phyloP scores from a whole-genome alignment of 1,140 invertebrate genomes.

The Akabosia matsudoensis region DNA sequence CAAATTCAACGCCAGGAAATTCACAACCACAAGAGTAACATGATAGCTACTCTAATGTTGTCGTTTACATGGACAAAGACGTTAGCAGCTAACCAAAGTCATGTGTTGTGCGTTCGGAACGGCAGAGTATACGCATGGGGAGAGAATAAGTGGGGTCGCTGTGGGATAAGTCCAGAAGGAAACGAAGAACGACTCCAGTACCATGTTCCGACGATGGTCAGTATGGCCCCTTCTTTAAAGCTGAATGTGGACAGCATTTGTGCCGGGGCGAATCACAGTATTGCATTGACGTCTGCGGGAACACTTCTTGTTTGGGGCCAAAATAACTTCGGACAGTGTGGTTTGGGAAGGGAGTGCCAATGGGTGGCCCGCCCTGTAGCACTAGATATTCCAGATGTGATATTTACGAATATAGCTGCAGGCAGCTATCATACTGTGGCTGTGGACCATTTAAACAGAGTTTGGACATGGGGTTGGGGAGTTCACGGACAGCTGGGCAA shows the following conservation, averaged over 20 bases:
- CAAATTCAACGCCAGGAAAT: slow-evolving; percentile 27
- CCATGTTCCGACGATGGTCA: slow-evolving; percentile 29
- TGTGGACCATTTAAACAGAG: slow-evolving; percentile 22
- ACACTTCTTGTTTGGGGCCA: slow-evolving; percentile 41
- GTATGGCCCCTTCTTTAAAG: slow-evolving; percentile 28
- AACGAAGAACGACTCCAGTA: not conserved
- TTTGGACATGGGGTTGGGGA: slow-evolving; percentile 46
- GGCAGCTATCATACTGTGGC: slow-evolving; percentile 34
- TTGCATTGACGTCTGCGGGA: slow-evolving; percentile 40
- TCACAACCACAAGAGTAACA: slow-evolving; percentile 27
- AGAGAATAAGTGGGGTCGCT: slow-evolving; percentile 38
- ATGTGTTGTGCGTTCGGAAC: slow-evolving; percentile 41
- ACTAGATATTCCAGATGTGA: slow-evolving; percentile 38
- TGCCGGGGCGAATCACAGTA: slow-evolving; percentile 38
- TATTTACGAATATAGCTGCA: slow-evolving; percentile 39
- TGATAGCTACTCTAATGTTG: slow-evolving; percentile 32
- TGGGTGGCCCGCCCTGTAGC: slow-evolving; percentile 31
- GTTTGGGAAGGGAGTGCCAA: slow-evolving; percentile 29
- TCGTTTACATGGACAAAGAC: slow-evolving; percentile 24
- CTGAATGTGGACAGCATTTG: slow-evolving; percentile 40
- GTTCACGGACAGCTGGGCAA: slow-evolving; percentile 29
- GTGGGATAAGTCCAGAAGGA: slow-evolving; percentile 21
- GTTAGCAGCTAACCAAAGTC: slow-evolving; percentile 30
- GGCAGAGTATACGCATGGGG: slow-evolving; percentile 44
- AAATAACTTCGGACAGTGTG: slow-evolving; percentile 41